These are phyloP conservation scores for Saguinus midas DNA, from an alignment of 2,113 vertebrate genomes.

Conservation along the genomic window DNA sequence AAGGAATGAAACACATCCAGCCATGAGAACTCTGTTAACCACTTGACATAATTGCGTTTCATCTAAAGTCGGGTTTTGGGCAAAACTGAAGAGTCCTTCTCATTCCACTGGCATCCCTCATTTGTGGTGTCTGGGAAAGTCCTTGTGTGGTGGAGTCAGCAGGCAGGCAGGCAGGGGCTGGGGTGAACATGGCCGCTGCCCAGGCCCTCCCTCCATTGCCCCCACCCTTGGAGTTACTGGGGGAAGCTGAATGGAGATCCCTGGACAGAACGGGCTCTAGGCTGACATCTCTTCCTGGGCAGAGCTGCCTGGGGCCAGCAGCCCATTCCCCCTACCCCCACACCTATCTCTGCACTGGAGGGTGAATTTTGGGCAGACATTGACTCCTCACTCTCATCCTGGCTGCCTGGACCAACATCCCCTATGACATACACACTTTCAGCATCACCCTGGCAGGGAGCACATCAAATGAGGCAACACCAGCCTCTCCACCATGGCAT, in stretches of 20 bases:
- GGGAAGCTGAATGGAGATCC: neutral
- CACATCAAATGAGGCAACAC: neutral
- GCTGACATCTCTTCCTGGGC: no score
- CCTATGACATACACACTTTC: neutral
- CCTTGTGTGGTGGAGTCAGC: neutral
- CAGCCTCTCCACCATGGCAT: neutral
- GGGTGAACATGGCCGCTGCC: neutral
- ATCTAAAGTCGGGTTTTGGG: neutral
- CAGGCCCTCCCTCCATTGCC: no score
- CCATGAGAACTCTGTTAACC: conserved; percentile 46
- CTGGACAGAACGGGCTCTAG: neutral
- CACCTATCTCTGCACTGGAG: neutral
- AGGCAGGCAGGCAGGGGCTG: neutral
- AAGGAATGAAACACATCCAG: conserved; percentile 44
- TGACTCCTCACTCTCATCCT: neutral
- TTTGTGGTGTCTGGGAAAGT: neutral
- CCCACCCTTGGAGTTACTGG: neutral
- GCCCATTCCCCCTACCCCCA: rapidly evolving
- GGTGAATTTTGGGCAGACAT: neutral
- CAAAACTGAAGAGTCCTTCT: conserved; percentile 40
- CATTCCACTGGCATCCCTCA: neutral
- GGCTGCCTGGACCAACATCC: neutral
- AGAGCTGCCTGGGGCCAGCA: neutral
- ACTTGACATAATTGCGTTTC: conserved; percentile 48
- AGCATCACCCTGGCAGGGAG: neutral